phyloP scores from a whole-genome alignment of 2,797 vertebrate species.

The Sciurus vulgaris region DNA sequence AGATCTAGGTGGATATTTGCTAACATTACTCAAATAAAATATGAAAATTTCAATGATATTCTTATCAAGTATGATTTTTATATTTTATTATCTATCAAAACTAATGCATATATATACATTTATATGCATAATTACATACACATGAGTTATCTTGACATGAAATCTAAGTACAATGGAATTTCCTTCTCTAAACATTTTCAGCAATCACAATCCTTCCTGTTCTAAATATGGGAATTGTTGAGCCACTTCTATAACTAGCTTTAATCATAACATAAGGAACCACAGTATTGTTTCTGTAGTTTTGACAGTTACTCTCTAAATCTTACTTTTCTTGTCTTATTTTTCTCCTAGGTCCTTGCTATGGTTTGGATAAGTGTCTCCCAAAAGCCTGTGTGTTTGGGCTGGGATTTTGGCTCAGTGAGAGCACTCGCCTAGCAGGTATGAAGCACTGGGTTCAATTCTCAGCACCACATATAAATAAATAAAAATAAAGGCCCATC shows the following conservation, averaged over 20 bases:
- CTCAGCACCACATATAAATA: too few relatives aligned
- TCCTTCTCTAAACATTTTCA: slow-evolving; percentile 62
- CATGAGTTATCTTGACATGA: slow-evolving; percentile 9
- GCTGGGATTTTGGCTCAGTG: too few relatives aligned
- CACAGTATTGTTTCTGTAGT: neutral
- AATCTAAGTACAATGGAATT: slow-evolving; percentile 57
- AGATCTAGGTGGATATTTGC: neutral
- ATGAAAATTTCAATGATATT: neutral
- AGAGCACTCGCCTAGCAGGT: too few relatives aligned
- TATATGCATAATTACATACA: neutral
- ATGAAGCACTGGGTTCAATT: too few relatives aligned
- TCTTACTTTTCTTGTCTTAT: neutral
- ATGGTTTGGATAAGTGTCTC: neutral
- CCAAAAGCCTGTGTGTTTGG: neutral
- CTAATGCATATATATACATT: neutral
- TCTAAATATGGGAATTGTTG: neutral
- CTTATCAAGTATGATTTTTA: neutral
- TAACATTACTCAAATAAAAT: neutral
- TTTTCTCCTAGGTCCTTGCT: neutral
- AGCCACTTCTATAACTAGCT: neutral
- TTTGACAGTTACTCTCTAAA: neutral
- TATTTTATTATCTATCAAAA: slow-evolving; percentile 20
- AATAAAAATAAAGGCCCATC: too few relatives aligned
- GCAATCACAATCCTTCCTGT: neutral
- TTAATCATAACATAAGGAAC: neutral